Evolutionary conservation across 1,140 invertebrate species (phyloP), one percentile per base, ranked within the genome.

Genomic region (Macrotrachela quadricornifera): DNA sequence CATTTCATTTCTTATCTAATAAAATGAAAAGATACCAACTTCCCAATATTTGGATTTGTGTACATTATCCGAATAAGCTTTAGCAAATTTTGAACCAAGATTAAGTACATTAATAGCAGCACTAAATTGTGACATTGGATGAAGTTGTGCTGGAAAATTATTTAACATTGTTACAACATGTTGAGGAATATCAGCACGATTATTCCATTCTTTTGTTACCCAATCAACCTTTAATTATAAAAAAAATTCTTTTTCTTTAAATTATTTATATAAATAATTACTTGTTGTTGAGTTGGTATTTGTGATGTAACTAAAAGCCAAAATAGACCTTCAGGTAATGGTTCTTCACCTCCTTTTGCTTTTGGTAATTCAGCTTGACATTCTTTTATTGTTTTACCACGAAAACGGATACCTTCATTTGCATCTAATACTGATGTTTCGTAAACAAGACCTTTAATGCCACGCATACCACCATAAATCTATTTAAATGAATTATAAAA

Each of bases 391-490:
- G 84, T 86, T 59, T 85, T 80, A 18, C 87, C 87, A 57, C 90
- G 80, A 77, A 94, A 95, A 49, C 85, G 74, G 66, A 95, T 95
- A 56, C 87, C 87, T 69, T 94, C 86, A 57, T 95, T 85, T 10
- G 90, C 76, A 64, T 94, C 88, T 54, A 95, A 72, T 17, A 92
- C 83, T 13, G 87, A 94, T 1, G 88, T 91, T 71, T 95, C 90
- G 66, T 82, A 87, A 0, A 95, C 83, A 41, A 95, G 71, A 57
- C 83, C 86, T 66, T 84, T 85, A 68, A 95, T 92, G 17, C 86
- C 86, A 63, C 88, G 75, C 90, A 95, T 95, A 53, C 90, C 90
- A 62, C 90, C 88, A 71, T 95, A 95, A 76, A 91, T 83, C 83
- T 86, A 61, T 14, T 65, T 61, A 37, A 57, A 46, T 56, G 46